Evolutionary conservation across 2,797 vertebrate species (phyloP), one percentile per base, ranked within the genome.

Genomic region (Aulostomus chinensis): DNA sequence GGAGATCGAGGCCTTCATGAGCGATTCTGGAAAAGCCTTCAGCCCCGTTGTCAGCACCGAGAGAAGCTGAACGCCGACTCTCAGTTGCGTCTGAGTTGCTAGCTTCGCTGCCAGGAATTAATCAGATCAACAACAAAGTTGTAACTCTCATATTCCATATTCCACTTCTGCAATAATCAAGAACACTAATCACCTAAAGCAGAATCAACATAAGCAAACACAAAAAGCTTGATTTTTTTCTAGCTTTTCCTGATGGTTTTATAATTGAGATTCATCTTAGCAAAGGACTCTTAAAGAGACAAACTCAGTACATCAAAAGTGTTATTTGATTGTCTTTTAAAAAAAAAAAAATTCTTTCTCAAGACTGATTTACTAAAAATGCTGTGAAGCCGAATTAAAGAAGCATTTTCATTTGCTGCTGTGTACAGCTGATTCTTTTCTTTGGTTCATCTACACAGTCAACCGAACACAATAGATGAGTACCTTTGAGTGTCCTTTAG

Each of bases 1-100:
- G 22, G 96, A 99, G 45, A 93, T 99, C 0, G 96, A 99, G 74
- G 92, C 90, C 0, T 96, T 93, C 82, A 98, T 99, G 95, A 92
- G 93, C 0, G 87, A 91, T 2, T 46, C 76, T 2, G 62, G 14
- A 1, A 98, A 98, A 78, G 3, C 88, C 9, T 93, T 94, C 46
- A 80, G 61, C 14, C 68, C 82, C 0, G 46, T 86, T 14, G 69
- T 76, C 40, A 61, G 48, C 55, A 69, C 59, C 37, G 51, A 88
- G 14, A 78, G 87, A 13, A 1, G 38, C 4, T 32, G 20, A 49
- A 30, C n/a, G n/a, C n/a, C n/a, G n/a, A n/a, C n/a, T n/a, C n/a
- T n/a, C n/a, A n/a, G n/a, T n/a, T n/a, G n/a, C n/a, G n/a, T n/a
- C n/a, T n/a, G n/a, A n/a, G n/a, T n/a, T n/a, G n/a, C n/a, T n/a